phyloP scores from a whole-genome alignment of 2,888 invertebrate species.

The Antheraea yamamai region DNA sequence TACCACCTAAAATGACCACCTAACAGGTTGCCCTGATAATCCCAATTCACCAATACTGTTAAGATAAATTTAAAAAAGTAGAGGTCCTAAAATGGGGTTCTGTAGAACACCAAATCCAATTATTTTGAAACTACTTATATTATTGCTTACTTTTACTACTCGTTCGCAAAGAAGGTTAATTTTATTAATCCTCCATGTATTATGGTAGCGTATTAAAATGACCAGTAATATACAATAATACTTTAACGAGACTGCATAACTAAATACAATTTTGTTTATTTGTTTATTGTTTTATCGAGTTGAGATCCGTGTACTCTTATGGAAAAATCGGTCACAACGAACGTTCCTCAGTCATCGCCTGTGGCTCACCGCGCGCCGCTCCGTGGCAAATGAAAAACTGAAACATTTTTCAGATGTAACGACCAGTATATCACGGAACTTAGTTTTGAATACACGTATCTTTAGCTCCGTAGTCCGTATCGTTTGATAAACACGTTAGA shows the following conservation, averaged over 20 bases:
- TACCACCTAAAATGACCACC: too few relatives aligned
- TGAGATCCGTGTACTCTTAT: slow-evolving; percentile 20
- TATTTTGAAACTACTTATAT: too few relatives aligned
- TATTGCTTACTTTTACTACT: too few relatives aligned
- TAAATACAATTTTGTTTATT: slow-evolving; percentile 19
- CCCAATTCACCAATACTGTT: background rate
- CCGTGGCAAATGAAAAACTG: slow-evolving; percentile 10
- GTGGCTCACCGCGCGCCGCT: background rate
- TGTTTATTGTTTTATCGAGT: slow-evolving; percentile 18
- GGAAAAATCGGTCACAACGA: slow-evolving; percentile 26
- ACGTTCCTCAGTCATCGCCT: slow-evolving; percentile 9
- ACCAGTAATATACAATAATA: too few relatives aligned
- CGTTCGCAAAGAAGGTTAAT: too few relatives aligned
- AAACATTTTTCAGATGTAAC: slow-evolving; percentile 19
- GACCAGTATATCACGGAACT: slow-evolving; percentile 18
- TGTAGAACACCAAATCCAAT: too few relatives aligned
- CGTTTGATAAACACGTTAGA: slow-evolving; percentile 9
- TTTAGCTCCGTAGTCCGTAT: background rate
- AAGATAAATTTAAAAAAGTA: background rate
- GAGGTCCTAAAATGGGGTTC: too few relatives aligned
- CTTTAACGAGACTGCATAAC: background rate
- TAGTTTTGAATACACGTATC: slow-evolving; percentile 16
- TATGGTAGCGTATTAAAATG: too few relatives aligned
- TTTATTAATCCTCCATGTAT: too few relatives aligned
- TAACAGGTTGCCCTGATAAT: background rate